Evolutionary conservation across 2,888 invertebrate genomes (phyloP), one percentile per base, ranked within the genome.

Genomic region (Torymus auratus): DNA sequence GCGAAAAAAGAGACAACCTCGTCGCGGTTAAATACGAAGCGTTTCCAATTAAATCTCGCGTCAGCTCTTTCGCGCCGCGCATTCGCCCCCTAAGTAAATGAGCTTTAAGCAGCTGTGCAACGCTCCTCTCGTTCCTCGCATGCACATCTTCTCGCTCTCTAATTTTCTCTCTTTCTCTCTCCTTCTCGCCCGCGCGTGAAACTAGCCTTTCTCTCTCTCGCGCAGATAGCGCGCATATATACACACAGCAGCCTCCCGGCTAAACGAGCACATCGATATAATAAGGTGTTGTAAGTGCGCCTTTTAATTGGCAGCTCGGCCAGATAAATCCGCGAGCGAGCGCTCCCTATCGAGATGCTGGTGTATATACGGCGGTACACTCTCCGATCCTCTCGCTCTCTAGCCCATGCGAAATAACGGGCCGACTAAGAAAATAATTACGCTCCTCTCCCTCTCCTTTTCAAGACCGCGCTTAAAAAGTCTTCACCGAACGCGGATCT

Each of bases 1-100:
- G n/a, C 14, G 13, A 28, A 50, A 50, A 10, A 50, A 50, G 2
- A 2, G 15, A 20, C 17, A 7, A 2, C 12, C 11, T 14, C 23
- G 13, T 17, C 20, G 20, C 20, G 20, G 11, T 55, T 52, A 83
- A 84, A 86, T 85, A 84, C 84, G 84, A 75, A 85, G 83, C 85
- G 85, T 85, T 86, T 86, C 86, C 86, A 87, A 86, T 87, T 86
- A 86, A 87, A 85, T 85, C 82, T 83, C 84, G 84, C 84, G 73
- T 82, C 83, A 82, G 82, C 83, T 83, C 80, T 52, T 52, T 52
- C 20, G 14, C 20, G 62, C 55, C 2, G 56, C 55, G 23, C 10
- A 20, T 84, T 83, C 84, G 83, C 84, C 84, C 85, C 83, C 83
- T 85, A 85, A 85, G 83, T 85, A 85, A 86, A 86, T 84, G 84